These are phyloP conservation scores for Panagrolaimus sp. DNA, from an alignment of 1,140 invertebrate species.

Conservation along the genomic window DNA sequence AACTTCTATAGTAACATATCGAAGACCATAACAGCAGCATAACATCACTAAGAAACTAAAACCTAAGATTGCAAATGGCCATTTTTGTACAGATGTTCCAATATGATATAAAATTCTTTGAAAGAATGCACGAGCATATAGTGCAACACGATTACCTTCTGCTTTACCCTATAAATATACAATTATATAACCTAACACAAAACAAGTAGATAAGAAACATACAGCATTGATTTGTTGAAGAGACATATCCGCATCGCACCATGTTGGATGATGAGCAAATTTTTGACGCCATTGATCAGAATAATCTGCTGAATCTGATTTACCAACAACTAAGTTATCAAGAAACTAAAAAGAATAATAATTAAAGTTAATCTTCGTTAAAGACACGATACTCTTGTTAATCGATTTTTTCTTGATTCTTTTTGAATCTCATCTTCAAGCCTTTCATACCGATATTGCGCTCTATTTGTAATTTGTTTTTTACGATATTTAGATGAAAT, in stretches of 20 bases:
- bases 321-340: conserved; percentile 45
- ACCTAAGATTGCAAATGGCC: conserved; percentile 42
- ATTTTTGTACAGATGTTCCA: conserved; percentile 45
- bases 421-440: no score
- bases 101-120: conserved; percentile 44
- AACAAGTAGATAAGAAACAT: conserved; percentile 21
- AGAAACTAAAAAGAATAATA: conserved; percentile 45
- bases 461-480: no score
- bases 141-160: conserved; percentile 46
- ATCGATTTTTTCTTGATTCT: no score
- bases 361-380: no score
- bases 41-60: conserved; percentile 40
- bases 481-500: no score
- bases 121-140: conserved; percentile 54
- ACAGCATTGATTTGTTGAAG: conserved; percentile 54
- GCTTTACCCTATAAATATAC: conserved; percentile 48
- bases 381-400: no score
- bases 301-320: conserved; percentile 51
- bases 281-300: conserved; percentile 52
- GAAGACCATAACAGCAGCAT: conserved; percentile 44
- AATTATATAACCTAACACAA: conserved; percentile 9
- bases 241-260: conserved; percentile 57
- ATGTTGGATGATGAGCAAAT: conserved; percentile 54
- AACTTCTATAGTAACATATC: conserved; percentile 53
- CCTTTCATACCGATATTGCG: no score